Evolutionary conservation across 2,888 invertebrate genomes (phyloP), one percentile per base, ranked within the genome.

Genomic region (Isotomurus palustris): DNA sequence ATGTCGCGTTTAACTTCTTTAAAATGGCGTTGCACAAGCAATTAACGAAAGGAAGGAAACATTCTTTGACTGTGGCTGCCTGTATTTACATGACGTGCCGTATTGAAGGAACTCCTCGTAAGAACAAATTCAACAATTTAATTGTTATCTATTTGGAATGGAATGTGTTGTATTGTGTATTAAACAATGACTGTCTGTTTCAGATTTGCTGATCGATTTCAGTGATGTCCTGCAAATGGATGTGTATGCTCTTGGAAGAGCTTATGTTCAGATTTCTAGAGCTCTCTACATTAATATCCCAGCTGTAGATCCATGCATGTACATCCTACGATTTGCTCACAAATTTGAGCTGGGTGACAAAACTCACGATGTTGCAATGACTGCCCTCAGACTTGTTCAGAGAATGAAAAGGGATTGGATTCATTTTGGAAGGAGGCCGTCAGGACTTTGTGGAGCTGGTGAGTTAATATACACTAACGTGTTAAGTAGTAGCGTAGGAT

Each of bases 361-460:
- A 77, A 89, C 91, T 12, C 92, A 95, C 72, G 92, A 93, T 74
- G 96, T 99, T 4, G 88, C 91, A 54, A 91, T 88, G 82, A 94
- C 97, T 2, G 97, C 97, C 0, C 79, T 93, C 56, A 82, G 97
- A 55, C 80, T 99, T 60, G 92, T 97, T 22, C 89, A 93, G 76
- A 81, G 99, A 71, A 99, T 99, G 99, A 97, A 96, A 77, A 83
- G 91, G 72, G 99, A 99, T 77, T 96, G 93, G 75, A 88, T 99
- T 76, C 93, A 95, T 75, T 91, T 91, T 1, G 99, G 99, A 6
- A 81, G 99, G 58, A 79, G 96, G 69, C 97, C 99, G 1, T 94
- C 96, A 0, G 99, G 97, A 12, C 82, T 99, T 21, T 99, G 97
- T 77, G 99, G 99, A 24, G 97, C 99, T 74, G 92, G 92, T 91